Evolutionary conservation across 1,140 invertebrate genomes (phyloP), one percentile per base, ranked within the genome.

Genomic region (Procambarus virginalis): DNA sequence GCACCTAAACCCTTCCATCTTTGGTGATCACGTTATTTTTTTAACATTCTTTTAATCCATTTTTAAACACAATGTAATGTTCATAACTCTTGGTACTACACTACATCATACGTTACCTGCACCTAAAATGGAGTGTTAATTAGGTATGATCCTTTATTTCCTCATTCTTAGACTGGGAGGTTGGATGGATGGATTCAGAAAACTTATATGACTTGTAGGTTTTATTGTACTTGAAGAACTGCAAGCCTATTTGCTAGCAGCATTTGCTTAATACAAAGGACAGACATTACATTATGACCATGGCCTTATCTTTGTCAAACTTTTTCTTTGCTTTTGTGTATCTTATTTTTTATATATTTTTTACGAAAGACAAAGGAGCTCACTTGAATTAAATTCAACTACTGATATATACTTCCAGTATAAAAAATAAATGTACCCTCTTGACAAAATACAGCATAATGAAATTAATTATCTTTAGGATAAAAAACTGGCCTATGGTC

Each of bases 161-260:
- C n/a, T 46, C 51, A 46, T 48, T 84, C 73, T 75, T 20, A 75
- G 64, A 84, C 73, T 84, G 82, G 82, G 70, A 86, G 84, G 84
- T 60, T 89, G 81, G 88, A 89, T 89, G 88, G 81, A 89, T 89
- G 88, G 88, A 83, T 82, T 89, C 75, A 89, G 10, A 89, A 84
- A 77, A 88, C 78, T 81, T 68, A 58, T 84, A 60, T 58, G 51
- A 79, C 84, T 84, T 89, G 45, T 46, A 89, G 34, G 68, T 79
- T 89, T 89, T 89, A 89, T 89, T 89, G 88, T 89, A 89, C 88
- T 89, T 89, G 70, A 78, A 51, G 48, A 77, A 64, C 81, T 78
- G 80, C 86, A 76, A 78, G 81, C 88, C 81, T 77, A 78, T 45
- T 46, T 79, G 75, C 81, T 51, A 48, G 81, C 88, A 89, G 81